These are phyloP conservation scores for Pectinophora gossypiella DNA, from an alignment of 1,140 invertebrate species.

Conservation along the genomic window DNA sequence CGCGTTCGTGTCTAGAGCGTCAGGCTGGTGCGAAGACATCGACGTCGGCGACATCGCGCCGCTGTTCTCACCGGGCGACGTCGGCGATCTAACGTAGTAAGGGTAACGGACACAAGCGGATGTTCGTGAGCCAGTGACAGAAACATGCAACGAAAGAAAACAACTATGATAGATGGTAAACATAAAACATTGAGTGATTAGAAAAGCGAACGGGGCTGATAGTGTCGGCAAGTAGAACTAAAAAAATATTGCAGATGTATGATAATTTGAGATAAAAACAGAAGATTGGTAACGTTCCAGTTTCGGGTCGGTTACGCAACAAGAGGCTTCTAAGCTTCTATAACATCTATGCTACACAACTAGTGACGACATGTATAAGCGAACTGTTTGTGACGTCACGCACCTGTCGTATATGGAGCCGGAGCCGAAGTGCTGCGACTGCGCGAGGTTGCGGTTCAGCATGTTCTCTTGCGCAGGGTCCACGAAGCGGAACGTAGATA, in stretches of 20 bases:
- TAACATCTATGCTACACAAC: neutral
- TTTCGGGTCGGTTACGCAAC: too few relatives aligned
- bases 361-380: constrained; percentile 6
- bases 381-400: constrained; percentile 7
- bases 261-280: too few relatives aligned
- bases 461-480: constrained; percentile 93
- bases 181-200: constrained; percentile 44
- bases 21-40: constrained; percentile 39
- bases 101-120: constrained; percentile 59
- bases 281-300: too few relatives aligned
- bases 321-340: neutral
- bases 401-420: constrained; percentile 88
- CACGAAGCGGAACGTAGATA: constrained; percentile 94
- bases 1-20: constrained; percentile 45
- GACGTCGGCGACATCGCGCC: constrained; percentile 67
- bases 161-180: constrained; percentile 47
- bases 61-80: constrained; percentile 50
- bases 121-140: constrained; percentile 65
- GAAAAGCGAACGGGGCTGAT: constrained; percentile 27
- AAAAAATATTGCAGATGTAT: too few relatives aligned
- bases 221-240: too few relatives aligned
- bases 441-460: constrained; percentile 77
- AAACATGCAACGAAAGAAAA: constrained; percentile 64
- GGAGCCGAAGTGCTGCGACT: constrained; percentile 83
- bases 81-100: constrained; percentile 60